These are phyloP conservation scores for Protosalanx chinensis DNA, from an alignment of 2,797 vertebrate species.

Conservation along the genomic window DNA sequence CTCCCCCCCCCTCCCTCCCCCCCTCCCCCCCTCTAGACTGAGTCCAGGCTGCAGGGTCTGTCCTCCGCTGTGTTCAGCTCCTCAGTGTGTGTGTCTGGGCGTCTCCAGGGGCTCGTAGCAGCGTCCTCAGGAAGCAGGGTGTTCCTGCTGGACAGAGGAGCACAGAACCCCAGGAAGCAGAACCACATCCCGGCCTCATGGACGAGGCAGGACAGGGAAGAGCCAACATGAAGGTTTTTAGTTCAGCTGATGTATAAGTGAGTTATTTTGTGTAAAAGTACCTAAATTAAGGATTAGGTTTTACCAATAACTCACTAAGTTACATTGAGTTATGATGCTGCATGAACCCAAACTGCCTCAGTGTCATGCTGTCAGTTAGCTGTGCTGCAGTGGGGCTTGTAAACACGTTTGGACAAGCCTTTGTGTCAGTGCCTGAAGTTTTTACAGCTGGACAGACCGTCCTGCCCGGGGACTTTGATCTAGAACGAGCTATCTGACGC, in stretches of 20 bases:
- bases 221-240: too few relatives aligned
- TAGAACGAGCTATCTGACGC: slow-evolving; percentile 38
- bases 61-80: slow-evolving; percentile 37
- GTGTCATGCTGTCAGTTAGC: too few relatives aligned
- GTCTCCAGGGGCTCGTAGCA: slow-evolving; percentile 34
- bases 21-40: slow-evolving; percentile 5
- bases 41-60: slow-evolving; percentile 32
- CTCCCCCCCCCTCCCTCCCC: not conserved
- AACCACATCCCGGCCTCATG: too few relatives aligned
- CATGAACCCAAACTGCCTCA: too few relatives aligned
- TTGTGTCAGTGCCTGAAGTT: not conserved
- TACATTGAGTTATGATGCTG: too few relatives aligned
- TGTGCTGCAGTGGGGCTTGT: not conserved
- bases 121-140: slow-evolving; percentile 36
- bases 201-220: too few relatives aligned
- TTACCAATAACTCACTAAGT: too few relatives aligned
- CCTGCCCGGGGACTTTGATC: slow-evolving; percentile 23
- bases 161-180: not conserved
- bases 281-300: too few relatives aligned
- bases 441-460: not conserved
- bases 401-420: not conserved
- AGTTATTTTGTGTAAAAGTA: too few relatives aligned
- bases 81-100: slow-evolving; percentile 29
- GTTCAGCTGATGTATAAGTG: too few relatives aligned
- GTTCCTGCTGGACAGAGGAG: slow-evolving; percentile 27